A percentile compares a stretch with the other conserved stretches of the same genome.
Evolutionary conservation across 2,888 invertebrate genomes (phyloP).

Genomic region (Caenorhabditis sp.): DNA sequence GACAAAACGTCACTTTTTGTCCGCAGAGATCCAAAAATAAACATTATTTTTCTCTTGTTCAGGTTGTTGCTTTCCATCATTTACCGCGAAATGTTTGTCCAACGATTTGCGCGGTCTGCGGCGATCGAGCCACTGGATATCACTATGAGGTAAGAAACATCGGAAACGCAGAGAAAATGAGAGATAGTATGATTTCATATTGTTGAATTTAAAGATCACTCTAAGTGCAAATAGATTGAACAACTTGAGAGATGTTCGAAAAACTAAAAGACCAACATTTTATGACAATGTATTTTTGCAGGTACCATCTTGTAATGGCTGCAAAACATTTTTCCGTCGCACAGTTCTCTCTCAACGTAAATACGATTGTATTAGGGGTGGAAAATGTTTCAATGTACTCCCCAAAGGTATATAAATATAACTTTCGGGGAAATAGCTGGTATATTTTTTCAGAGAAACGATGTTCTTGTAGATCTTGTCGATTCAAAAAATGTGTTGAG

Average conservation of each 20-base stretch:
- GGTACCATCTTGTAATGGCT: slow-evolving; percentile 55
- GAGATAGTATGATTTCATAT: too few relatives aligned
- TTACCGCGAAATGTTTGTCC: slow-evolving; percentile 53
- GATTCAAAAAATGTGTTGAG: slow-evolving; percentile 48
- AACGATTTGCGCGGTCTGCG: slow-evolving; percentile 51
- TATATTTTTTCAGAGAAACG: slow-evolving; percentile 36
- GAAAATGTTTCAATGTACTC: slow-evolving; percentile 43
- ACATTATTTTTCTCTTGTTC: neutral
- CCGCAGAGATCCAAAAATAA: neutral
- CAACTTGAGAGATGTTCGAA: too few relatives aligned
- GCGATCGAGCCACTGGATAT: slow-evolving; percentile 54
- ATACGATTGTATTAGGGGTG: slow-evolving; percentile 37
- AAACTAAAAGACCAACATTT: too few relatives aligned
- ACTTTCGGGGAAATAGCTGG: neutral
- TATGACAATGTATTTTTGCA: too few relatives aligned
- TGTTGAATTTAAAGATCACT: too few relatives aligned
- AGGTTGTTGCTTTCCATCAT: slow-evolving; percentile 23
- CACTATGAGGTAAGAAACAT: slow-evolving; percentile 54
- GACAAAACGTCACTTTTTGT: neutral
- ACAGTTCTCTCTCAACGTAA: slow-evolving; percentile 37
- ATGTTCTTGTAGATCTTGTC: slow-evolving; percentile 47
- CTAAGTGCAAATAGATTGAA: too few relatives aligned
- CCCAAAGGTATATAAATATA: slow-evolving; percentile 39
- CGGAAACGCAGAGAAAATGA: neutral
- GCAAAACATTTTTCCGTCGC: slow-evolving; percentile 47